These are phyloP conservation scores for Eilema depressum DNA, from an alignment of 2,888 invertebrate species.

Conservation along the genomic window DNA sequence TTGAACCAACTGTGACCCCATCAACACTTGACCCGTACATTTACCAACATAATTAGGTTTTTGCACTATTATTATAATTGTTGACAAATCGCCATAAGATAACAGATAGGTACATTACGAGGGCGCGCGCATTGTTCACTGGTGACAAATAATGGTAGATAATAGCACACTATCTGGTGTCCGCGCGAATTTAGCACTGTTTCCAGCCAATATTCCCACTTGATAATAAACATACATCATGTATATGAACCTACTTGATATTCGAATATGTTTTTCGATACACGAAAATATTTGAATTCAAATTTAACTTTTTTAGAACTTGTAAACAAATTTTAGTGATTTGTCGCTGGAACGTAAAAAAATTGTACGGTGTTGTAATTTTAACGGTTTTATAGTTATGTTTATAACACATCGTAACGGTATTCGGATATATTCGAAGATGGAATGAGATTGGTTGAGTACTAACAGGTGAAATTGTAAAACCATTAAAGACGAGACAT, in stretches of 20 bases:
- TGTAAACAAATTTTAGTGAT: not conserved
- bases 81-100: slow-evolving; percentile 79
- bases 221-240: slow-evolving; percentile 82
- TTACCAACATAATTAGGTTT: slow-evolving; percentile 57
- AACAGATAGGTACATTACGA: slow-evolving; percentile 66
- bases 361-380: slow-evolving; percentile 3
- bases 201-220: slow-evolving; percentile 83
- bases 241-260: slow-evolving; percentile 34
- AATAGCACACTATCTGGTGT: slow-evolving; percentile 85
- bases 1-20: not conserved
- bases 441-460: not conserved
- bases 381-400: not conserved
- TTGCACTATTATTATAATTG: slow-evolving; percentile 68
- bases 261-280: slow-evolving; percentile 23
- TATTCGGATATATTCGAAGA: too few species aligned
- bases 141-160: slow-evolving; percentile 86
- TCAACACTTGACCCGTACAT: slow-evolving; percentile 36
- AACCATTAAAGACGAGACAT: not conserved
- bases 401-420: too few species aligned
- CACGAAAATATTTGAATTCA: slow-evolving; percentile 18
- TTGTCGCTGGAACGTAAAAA: not conserved
- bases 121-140: slow-evolving; percentile 79
- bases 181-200: slow-evolving; percentile 82
- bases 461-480: not conserved
- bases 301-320: slow-evolving; percentile 13